Percentiles rank a stretch among this genome's conserved stretches.
phyloP scores from a whole-genome alignment of 2,888 invertebrate genomes.

The Ophion costatus region DNA sequence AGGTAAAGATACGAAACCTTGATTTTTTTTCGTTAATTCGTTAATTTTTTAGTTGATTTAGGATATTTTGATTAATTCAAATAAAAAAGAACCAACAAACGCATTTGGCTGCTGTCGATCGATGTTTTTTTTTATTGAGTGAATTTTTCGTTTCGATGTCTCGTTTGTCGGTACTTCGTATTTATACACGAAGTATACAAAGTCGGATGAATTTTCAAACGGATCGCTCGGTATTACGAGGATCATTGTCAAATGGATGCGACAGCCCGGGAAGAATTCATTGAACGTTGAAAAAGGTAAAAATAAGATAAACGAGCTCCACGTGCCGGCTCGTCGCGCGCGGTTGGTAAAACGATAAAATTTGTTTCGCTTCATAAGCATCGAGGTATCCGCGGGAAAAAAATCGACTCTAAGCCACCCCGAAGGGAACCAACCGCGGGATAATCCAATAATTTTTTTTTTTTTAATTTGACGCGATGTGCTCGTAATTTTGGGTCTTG shows the following conservation, averaged over 20 bases:
- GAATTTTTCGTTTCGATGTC: background rate
- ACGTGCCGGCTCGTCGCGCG: conserved; percentile 23
- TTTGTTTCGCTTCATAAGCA: conserved; percentile 70
- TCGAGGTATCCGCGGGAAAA: conserved; percentile 64
- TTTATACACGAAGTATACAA: background rate
- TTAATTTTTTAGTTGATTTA: too few relatives aligned
- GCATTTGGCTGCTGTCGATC: too few relatives aligned
- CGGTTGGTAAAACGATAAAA: conserved; percentile 52
- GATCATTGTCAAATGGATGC: conserved; percentile 21
- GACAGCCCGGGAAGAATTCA: conserved; percentile 14
- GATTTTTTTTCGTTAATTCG: too few relatives aligned
- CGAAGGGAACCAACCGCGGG: background rate
- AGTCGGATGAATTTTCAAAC: conserved; percentile 32
- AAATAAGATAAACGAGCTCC: conserved; percentile 5
- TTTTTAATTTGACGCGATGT: conserved; percentile 35
- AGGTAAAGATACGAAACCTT: too few relatives aligned
- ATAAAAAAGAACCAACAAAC: too few relatives aligned
- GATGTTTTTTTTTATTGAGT: too few relatives aligned
- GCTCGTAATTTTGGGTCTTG: conserved; percentile 32
- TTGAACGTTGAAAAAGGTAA: conserved; percentile 16
- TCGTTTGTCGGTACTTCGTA: background rate
- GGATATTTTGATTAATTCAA: too few relatives aligned
- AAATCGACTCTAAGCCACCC: conserved; percentile 44
- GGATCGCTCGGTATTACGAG: conserved; percentile 35
- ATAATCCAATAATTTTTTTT: conserved; percentile 25